Evolutionary conservation across 2,888 invertebrate species (phyloP).

Genomic region (Fragum fragum): DNA sequence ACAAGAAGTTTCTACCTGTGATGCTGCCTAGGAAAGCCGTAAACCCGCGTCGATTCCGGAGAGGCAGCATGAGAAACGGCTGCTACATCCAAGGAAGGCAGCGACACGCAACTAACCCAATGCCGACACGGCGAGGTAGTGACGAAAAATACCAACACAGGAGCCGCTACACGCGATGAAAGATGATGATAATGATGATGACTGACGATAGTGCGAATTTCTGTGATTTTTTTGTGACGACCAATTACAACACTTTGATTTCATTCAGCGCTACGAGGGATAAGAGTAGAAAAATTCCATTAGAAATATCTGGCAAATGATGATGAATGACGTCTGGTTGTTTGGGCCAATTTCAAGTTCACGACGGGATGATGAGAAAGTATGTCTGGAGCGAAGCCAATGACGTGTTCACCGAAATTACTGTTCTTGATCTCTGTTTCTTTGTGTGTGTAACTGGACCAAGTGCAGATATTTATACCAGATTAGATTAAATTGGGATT

Average conservation of each 20-base stretch:
- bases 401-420: neutral
- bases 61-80: conserved; percentile 92
- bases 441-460: no score
- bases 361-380: neutral
- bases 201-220: no score
- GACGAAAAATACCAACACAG: conserved; percentile 87
- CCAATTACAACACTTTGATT: no score
- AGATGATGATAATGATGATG: no score
- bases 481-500: no score
- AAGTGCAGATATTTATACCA: no score
- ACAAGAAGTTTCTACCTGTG: no score
- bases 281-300: neutral
- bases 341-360: neutral
- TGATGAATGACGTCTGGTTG: neutral
- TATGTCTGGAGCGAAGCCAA: neutral
- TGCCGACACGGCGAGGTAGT: conserved; percentile 87
- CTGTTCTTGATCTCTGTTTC: no score
- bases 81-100: conserved; percentile 91
- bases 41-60: conserved; percentile 92
- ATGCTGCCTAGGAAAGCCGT: no score
- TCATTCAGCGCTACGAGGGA: no score
- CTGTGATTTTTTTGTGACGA: no score
- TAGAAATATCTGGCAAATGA: neutral
- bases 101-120: conserved; percentile 91
- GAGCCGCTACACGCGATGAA: conserved; percentile 76